Percentiles rank a stretch among this genome's conserved stretches.
Conservation (phyloP, 2,113 vertebrate species). For the Siphamia tubifer region DNA sequence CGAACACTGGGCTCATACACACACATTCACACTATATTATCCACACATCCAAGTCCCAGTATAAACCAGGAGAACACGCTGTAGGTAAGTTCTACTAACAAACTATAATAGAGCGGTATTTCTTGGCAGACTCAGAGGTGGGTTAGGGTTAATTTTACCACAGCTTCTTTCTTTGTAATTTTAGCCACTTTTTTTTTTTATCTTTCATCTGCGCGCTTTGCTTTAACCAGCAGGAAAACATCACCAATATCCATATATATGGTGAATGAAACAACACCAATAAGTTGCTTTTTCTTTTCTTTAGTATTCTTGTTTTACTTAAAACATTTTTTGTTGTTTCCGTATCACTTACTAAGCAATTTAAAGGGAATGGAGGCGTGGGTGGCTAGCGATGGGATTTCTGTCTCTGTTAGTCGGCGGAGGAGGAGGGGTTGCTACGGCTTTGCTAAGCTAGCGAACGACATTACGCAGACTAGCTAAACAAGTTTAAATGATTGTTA, state of each 20-base stretch:
- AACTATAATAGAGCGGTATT: slow-evolving; percentile 12
- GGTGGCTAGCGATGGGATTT: slow-evolving; percentile 58
- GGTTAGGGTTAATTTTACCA: slow-evolving; percentile 52
- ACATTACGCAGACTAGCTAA: slow-evolving; percentile 53
- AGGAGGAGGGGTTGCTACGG: slow-evolving; percentile 62
- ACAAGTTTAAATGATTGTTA: slow-evolving; percentile 51
- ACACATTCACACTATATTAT: slow-evolving; percentile 55
- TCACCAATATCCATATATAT: not conserved
- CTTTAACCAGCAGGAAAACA: not conserved
- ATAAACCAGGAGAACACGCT: slow-evolving; percentile 36
- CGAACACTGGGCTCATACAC: slow-evolving; percentile 55
- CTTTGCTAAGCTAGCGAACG: slow-evolving; percentile 59
- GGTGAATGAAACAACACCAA: not conserved
- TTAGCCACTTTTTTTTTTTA: slow-evolving; percentile 71
- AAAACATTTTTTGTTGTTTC: not conserved
- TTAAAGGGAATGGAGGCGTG: slow-evolving; percentile 66
- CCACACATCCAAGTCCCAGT: slow-evolving; percentile 53
- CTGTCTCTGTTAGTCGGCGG: slow-evolving; percentile 42
- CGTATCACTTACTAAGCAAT: slow-evolving; percentile 5
- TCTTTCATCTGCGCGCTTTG: slow-evolving; percentile 17
- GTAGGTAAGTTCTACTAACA: slow-evolving; percentile 49
- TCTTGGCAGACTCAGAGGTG: slow-evolving; percentile 3
- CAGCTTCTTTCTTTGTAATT: slow-evolving; percentile 63
- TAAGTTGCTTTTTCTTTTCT: too few species aligned
- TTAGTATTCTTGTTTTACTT: too few species aligned